phyloP scores from a whole-genome alignment of 2,797 vertebrate species.

The Glossophaga mutica region DNA sequence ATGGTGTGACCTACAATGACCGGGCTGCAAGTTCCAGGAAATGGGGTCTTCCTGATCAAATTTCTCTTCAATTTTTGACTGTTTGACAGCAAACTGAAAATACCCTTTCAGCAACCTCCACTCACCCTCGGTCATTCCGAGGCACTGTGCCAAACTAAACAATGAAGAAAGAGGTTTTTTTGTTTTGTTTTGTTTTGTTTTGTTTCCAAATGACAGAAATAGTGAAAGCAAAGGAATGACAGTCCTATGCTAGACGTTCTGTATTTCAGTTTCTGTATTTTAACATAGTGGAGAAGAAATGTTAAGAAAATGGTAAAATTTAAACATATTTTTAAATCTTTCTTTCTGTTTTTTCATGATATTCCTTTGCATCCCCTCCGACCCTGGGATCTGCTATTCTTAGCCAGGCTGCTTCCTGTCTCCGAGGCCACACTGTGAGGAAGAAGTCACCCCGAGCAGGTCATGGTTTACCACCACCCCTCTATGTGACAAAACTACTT shows the following conservation, averaged over 20 bases:
- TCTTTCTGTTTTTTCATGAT: not conserved
- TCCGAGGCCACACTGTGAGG: not conserved
- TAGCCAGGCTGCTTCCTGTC: not conserved
- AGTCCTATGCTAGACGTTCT: not conserved
- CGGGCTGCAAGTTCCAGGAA: not conserved
- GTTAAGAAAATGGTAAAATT: not conserved
- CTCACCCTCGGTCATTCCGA: rapidly evolving
- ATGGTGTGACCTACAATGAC: rapidly evolving
- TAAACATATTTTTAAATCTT: not conserved
- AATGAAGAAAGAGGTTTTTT: not conserved
- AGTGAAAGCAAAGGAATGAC: not conserved
- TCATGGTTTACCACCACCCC: not conserved
- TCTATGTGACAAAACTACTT: not conserved
- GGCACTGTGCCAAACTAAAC: no score
- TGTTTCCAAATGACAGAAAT: not conserved
- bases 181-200: not conserved
- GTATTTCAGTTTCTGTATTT: not conserved
- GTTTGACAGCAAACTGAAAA: rapidly evolving
- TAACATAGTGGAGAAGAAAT: not conserved
- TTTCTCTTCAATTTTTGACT: not conserved
- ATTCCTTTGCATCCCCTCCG: not conserved
- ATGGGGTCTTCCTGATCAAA: not conserved
- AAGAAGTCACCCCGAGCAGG: not conserved
- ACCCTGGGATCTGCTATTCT: not conserved
- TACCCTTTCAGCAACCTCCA: not conserved